Conservation (phyloP, 2,113 vertebrate genomes). For the Onychostoma macrolepis region DNA sequence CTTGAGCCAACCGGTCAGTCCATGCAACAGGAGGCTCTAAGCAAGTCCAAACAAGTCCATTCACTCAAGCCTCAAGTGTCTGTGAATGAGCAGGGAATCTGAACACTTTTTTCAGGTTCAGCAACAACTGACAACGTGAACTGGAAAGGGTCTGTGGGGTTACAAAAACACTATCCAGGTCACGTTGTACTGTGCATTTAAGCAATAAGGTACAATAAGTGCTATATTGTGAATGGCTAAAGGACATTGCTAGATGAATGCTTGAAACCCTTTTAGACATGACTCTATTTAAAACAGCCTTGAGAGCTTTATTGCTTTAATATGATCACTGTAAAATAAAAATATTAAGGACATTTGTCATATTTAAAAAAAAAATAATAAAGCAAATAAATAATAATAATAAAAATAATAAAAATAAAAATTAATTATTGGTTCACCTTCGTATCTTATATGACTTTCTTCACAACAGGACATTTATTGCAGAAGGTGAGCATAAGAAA, state of each 20-base stretch:
- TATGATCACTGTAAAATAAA: not conserved
- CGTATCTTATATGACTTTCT: not conserved
- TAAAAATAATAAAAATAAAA: not conserved
- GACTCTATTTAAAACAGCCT: not conserved
- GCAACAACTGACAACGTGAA: not conserved
- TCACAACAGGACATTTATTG: not conserved
- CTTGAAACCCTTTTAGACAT: not conserved
- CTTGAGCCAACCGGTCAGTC: not conserved
- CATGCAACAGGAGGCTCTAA: not conserved
- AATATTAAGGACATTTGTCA: not conserved
- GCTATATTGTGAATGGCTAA: not conserved
- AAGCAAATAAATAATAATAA: not conserved
- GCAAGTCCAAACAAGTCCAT: not conserved
- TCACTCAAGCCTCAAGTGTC: constrained; percentile 4
- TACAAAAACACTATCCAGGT: not conserved
- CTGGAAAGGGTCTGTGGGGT: not conserved
- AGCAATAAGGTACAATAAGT: not conserved
- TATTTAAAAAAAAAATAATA: not conserved
- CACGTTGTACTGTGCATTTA: not conserved
- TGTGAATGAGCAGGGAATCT: not conserved
- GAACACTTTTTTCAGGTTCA: not conserved
- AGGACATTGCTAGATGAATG: not conserved
- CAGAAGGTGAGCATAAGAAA: no score
- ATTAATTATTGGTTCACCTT: not conserved
- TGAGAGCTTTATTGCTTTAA: not conserved